Evolutionary conservation across 1,140 invertebrate genomes (phyloP).

Genomic region (Drosophila erecta): DNA sequence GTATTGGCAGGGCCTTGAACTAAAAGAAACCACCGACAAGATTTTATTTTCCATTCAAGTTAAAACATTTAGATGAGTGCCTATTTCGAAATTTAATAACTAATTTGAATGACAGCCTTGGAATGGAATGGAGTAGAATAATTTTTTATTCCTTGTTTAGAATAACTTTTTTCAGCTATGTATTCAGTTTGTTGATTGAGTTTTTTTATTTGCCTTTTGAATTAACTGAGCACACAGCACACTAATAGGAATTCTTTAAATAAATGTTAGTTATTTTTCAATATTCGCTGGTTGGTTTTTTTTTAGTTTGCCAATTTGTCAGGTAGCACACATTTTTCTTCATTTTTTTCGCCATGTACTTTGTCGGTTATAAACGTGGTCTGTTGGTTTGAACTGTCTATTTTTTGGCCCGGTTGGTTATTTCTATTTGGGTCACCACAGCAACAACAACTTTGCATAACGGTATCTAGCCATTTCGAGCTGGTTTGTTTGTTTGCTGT

Average conservation of each 20-base stretch:
- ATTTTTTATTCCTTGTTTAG: too few species aligned
- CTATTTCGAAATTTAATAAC: too few species aligned
- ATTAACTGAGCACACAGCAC: too few species aligned
- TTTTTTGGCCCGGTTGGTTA: slow-evolving; percentile 52
- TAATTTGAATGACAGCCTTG: neutral
- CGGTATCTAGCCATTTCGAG: slow-evolving; percentile 48
- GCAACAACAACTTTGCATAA: slow-evolving; percentile 71
- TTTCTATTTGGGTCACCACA: slow-evolving; percentile 70
- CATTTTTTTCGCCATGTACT: slow-evolving; percentile 19
- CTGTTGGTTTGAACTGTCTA: slow-evolving; percentile 41
- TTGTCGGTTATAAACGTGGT: slow-evolving; percentile 59
- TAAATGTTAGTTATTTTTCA: neutral
- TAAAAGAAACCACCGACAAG: neutral
- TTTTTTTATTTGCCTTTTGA: too few species aligned
- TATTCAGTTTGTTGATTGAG: too few species aligned
- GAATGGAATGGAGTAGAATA: too few species aligned
- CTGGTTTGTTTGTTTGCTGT: slow-evolving; percentile 36
- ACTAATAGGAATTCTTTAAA: neutral
- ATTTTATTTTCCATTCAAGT: slow-evolving; percentile 2
- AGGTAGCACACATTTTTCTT: neutral
- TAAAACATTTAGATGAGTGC: neutral
- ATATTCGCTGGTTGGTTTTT: neutral
- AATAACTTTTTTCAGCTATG: too few species aligned
- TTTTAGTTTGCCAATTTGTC: slow-evolving; percentile 7
- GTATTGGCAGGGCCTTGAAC: neutral